These are phyloP conservation scores for Schizothorax lantsangensis DNA, from an alignment of 2,797 vertebrate species.

Conservation along the genomic window DNA sequence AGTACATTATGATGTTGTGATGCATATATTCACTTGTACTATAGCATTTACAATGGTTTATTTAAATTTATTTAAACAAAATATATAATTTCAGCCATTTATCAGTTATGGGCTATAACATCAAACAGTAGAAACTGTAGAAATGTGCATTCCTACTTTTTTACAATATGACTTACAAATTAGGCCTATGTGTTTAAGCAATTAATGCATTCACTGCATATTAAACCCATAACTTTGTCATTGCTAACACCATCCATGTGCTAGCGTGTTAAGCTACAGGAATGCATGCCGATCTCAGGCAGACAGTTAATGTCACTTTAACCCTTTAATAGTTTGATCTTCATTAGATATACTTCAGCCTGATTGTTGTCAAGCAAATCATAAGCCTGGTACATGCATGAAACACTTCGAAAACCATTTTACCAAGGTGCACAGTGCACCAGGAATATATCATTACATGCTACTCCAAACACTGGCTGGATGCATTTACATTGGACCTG, in stretches of 20 bases:
- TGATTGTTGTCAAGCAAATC: background rate
- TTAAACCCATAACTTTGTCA: background rate
- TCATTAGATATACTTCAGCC: conserved; percentile 14
- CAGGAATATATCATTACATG: conserved; percentile 9
- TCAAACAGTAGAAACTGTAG: background rate
- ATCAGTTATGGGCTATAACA: background rate
- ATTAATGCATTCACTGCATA: background rate
- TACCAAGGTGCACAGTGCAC: background rate
- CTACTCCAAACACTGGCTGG: background rate
- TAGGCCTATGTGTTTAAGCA: no score
- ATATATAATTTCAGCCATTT: background rate
- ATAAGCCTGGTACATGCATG: background rate
- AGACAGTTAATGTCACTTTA: background rate
- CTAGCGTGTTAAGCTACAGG: background rate
- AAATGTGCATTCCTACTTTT: background rate
- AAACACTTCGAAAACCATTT: background rate
- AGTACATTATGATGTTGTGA: no score
- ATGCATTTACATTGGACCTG: background rate
- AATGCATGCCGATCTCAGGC: background rate
- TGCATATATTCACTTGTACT: background rate
- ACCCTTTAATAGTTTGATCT: background rate
- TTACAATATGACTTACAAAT: no score
- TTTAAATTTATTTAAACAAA: background rate
- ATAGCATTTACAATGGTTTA: background rate
- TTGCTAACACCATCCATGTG: background rate